phyloP scores from a whole-genome alignment of 2,888 invertebrate genomes.

The Chirona hameri region DNA sequence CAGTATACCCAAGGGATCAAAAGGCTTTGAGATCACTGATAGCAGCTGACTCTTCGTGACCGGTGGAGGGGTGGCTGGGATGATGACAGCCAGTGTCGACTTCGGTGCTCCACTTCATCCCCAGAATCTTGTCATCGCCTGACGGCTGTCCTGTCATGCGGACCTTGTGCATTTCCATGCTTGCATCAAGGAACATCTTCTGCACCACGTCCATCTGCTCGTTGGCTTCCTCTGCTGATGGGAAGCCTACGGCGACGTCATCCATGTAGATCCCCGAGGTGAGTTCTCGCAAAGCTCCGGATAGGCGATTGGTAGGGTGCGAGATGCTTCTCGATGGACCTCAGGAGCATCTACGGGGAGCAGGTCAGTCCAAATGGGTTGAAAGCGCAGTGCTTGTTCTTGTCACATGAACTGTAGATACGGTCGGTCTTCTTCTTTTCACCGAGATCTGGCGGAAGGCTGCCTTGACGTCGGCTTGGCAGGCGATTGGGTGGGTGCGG shows the following conservation, averaged over 20 bases:
- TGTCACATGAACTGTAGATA: no score
- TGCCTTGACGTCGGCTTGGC: neutral
- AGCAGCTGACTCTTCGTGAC: no score
- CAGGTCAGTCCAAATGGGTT: neutral
- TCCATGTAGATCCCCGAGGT: fast-evolving
- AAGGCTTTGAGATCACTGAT: no score
- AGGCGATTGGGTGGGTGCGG: neutral
- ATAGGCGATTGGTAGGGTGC: fast-evolving
- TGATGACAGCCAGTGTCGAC: no score
- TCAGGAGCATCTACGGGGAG: neutral
- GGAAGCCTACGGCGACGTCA: neutral
- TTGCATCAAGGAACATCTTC: no score
- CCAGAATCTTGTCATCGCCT: no score
- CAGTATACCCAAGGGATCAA: no score
- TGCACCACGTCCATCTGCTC: neutral
- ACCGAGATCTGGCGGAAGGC: neutral
- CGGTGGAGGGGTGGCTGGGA: no score
- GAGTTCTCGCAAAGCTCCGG: neutral
- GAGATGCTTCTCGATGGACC: neutral
- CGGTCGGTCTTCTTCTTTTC: neutral
- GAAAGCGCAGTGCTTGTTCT: no score
- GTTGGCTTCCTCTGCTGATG: neutral
- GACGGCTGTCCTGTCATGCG: no score
- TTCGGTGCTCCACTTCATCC: no score
- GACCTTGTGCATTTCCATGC: no score